Evolutionary conservation across 2,888 invertebrate species (phyloP), one percentile per base, ranked within the genome.

Genomic region (Sarcophaga rosellei): DNA sequence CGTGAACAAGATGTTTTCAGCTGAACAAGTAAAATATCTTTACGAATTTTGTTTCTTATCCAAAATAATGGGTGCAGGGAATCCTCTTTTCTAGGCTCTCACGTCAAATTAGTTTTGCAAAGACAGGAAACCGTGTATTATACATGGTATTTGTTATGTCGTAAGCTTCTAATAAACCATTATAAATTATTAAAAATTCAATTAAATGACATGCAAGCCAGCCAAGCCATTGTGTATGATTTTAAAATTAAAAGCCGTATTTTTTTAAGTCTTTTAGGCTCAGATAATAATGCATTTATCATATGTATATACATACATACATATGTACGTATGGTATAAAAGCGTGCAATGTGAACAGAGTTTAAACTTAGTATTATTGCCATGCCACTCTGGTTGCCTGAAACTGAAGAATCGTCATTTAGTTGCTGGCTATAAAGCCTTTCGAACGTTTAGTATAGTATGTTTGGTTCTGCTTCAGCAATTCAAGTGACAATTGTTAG

Each of bases 401-500:
- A 53, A 53, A 15, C 12, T 53, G 53, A 53, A 53, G 47, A 47
- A 47, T 47, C 12, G 11, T 47, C 15, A 47, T 47, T 47, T 12
- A 47, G 53, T 53, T 53, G 53, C 3, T 53, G 5, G 4, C 17
- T 53, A 53, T 15, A 53, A 53, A 53, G 17, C 17, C 17, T 53
- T 15, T 53, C 15, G 3, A 53, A 53, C 12, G 5, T 53, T 53
- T 53, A 25, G 25, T 61, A 53, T 21, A n/a, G n/a, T n/a, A 77
- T 78, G 57, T 66, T 45, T 53, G 68, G 87, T 84, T 87, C 82
- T 85, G 87, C 87, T 66, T 87, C 81, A 85, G 85, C 81, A 85
- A 82, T 74, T 82, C 76, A 80, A 66, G 77, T 85, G 85, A 87
- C 87, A 87, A 76, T 74, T 75, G 53, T 62, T 78, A 65, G 45